Conservation (phyloP, 2,113 vertebrate species). For the Neolamprologus tretocephalus region DNA sequence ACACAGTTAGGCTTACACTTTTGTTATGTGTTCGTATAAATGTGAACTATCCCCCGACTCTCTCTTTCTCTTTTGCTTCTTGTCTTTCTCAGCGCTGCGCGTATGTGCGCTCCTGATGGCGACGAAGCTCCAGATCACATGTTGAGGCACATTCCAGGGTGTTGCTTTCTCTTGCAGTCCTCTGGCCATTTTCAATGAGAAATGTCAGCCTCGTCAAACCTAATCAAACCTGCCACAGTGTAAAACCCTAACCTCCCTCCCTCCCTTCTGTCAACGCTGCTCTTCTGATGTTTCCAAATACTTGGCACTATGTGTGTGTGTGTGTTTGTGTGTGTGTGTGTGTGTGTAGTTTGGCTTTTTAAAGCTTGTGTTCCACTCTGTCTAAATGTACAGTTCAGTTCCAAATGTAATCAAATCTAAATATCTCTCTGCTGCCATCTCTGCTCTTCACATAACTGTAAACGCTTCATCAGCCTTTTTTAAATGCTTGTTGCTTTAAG, state of each 20-base stretch:
- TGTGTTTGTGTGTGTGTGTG: neutral
- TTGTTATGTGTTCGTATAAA: neutral
- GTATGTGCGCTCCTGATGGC: neutral
- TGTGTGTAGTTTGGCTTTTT: neutral
- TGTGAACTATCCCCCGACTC: neutral
- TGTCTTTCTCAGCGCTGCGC: neutral
- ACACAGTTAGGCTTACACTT: neutral
- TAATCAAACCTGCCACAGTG: conserved; percentile 13
- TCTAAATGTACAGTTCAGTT: neutral
- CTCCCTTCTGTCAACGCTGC: neutral
- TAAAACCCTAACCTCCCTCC: neutral
- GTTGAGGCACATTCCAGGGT: conserved; percentile 53
- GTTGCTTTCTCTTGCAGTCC: conserved; percentile 42
- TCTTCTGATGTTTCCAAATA: neutral
- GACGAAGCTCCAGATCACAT: conserved; percentile 36
- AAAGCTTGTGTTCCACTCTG: neutral
- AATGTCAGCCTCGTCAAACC: conserved; percentile 6
- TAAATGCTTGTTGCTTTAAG: neutral
- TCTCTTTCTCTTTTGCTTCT: neutral
- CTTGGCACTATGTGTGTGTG: neutral
- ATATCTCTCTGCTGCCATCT: neutral
- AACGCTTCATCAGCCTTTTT: neutral
- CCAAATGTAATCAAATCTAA: conserved; percentile 12
- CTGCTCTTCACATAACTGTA: neutral
- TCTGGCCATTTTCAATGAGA: conserved; percentile 31